A percentile compares a stretch with the other conserved stretches of the same genome.
These are phyloP conservation scores for Antigone vipio DNA, from an alignment of 2,113 vertebrate species.

Conservation along the genomic window DNA sequence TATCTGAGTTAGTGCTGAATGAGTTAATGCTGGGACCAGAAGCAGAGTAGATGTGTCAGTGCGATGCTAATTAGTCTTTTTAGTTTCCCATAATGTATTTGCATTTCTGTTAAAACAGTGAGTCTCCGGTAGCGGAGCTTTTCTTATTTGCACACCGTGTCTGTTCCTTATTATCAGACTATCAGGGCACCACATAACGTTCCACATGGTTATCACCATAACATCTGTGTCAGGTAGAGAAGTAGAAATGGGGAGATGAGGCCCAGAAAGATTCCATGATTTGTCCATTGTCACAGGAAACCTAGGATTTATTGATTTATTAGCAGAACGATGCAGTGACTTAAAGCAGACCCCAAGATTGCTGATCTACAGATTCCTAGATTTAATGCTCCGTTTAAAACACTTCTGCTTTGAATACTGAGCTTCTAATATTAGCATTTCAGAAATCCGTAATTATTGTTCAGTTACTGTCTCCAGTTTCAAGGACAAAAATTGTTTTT, in stretches of 20 bases:
- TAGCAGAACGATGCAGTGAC: not conserved
- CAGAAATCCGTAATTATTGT: not conserved
- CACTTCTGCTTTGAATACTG: not conserved
- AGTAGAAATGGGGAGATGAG: not conserved
- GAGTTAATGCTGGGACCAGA: not conserved
- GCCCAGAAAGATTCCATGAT: not conserved
- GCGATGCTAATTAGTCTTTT: not conserved
- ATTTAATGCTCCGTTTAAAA: not conserved
- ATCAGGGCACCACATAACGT: not conserved
- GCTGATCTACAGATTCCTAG: not conserved
- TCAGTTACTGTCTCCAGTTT: not conserved
- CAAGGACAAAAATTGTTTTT: not conserved
- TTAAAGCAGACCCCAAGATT: not conserved
- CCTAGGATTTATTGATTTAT: not conserved
- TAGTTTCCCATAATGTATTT: not conserved
- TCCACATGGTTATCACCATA: not conserved
- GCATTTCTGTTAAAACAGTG: not conserved
- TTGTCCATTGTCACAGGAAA: not conserved
- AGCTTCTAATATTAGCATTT: not conserved
- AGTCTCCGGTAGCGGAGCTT: not conserved
- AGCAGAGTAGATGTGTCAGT: not conserved
- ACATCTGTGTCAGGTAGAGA: not conserved
- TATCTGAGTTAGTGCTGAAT: not conserved
- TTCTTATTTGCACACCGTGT: not conserved
- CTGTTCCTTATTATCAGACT: not conserved